Percentiles rank a stretch among this genome's conserved stretches.
Conservation (phyloP, 2,113 vertebrate species). For the Aldabrachelys gigantea region DNA sequence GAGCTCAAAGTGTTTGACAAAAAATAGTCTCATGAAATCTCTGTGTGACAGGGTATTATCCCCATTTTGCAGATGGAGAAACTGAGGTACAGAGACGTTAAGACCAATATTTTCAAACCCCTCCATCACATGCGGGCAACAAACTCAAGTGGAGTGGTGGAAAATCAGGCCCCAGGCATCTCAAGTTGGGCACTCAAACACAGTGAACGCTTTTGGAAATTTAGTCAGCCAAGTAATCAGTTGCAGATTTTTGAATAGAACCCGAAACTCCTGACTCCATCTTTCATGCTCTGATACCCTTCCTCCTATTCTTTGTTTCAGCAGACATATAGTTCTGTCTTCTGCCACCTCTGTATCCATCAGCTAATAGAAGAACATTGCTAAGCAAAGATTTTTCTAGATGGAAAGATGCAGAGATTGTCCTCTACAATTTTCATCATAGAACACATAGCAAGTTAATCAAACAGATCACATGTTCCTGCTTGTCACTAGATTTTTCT, state of each 20-base stretch:
- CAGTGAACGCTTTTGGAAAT: not conserved
- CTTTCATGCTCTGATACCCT: not conserved
- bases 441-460: conserved; percentile 36
- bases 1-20: not conserved
- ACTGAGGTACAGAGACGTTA: not conserved
- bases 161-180: not conserved
- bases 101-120: not conserved
- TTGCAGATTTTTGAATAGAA: not conserved
- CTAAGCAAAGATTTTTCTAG: conserved; percentile 21
- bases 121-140: not conserved
- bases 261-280: not conserved
- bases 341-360: not conserved
- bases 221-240: not conserved
- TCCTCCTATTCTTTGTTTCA: not conserved
- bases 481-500: conserved; percentile 7
- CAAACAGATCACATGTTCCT: not conserved
- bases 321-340: not conserved
- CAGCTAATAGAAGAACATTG: not conserved
- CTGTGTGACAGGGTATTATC: accelerated
- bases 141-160: not conserved
- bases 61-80: not conserved
- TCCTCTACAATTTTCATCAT: conserved; percentile 16
- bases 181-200: not conserved
- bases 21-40: not conserved
- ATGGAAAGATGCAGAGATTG: not conserved